Percentiles rank a stretch among this genome's conserved stretches.
Evolutionary conservation across 2,113 vertebrate species (phyloP).

Genomic region (Bubalus kerabau): DNA sequence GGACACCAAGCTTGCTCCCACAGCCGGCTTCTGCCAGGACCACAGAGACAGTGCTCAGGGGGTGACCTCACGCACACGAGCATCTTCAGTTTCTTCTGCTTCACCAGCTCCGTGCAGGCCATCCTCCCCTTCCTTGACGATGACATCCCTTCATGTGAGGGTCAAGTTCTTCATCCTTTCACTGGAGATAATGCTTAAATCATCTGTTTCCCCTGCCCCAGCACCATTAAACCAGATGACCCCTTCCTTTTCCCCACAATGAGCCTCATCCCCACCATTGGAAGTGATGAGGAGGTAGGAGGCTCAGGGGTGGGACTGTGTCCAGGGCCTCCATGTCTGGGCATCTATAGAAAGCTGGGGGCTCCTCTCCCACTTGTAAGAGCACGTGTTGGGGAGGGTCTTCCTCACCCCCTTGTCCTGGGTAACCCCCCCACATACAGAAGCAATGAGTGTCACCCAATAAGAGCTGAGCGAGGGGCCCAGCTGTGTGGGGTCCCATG

Average conservation of each 20-base stretch:
- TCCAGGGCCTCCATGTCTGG: neutral
- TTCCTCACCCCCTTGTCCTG: neutral
- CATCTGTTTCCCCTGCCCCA: neutral
- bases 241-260: neutral
- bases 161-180: neutral
- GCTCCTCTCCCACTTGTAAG: neutral
- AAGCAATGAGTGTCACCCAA: neutral
- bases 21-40: neutral
- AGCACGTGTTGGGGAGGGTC: neutral
- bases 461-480: neutral
- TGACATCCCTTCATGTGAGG: neutral
- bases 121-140: neutral
- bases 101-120: neutral
- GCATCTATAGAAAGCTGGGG: neutral
- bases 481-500: neutral
- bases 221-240: neutral
- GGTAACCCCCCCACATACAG: neutral
- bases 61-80: neutral
- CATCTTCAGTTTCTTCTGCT: neutral
- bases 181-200: neutral
- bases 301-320: neutral
- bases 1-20: neutral
- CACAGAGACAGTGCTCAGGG: neutral
- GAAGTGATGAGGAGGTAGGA: neutral
- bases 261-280: neutral